phyloP scores from a whole-genome alignment of 2,797 vertebrate species.

The Muraenolepis orangiensis region DNA sequence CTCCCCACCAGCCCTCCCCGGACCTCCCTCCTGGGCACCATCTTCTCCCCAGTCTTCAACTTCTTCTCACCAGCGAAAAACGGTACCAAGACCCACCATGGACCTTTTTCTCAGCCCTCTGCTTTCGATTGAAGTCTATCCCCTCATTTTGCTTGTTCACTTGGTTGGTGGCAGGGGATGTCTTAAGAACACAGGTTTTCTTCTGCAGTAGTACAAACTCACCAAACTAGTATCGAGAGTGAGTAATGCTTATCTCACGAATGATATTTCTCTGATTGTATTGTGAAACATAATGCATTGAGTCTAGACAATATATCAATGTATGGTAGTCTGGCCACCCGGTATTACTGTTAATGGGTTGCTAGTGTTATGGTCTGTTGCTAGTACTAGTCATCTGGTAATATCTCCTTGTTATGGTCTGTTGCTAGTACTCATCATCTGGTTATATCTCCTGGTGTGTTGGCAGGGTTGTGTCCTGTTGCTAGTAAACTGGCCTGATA shows the following conservation, averaged over 20 bases:
- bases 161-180: background rate
- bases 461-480: background rate
- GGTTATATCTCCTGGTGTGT: background rate
- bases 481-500: background rate
- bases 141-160: background rate
- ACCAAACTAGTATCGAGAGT: background rate
- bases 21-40: slow-evolving; percentile 93
- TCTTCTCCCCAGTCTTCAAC: slow-evolving; percentile 98
- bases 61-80: slow-evolving; percentile 99
- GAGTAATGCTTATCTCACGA: background rate
- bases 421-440: background rate
- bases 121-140: background rate
- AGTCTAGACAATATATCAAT: background rate
- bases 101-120: background rate
- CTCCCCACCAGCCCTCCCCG: slow-evolving; percentile 83
- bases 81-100: slow-evolving; percentile 66
- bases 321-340: background rate
- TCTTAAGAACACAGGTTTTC: background rate
- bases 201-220: background rate
- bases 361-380: background rate
- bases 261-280: background rate
- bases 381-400: background rate
- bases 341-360: background rate
- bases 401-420: background rate
- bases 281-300: background rate